A percentile compares a stretch with the other conserved stretches of the same genome.
phyloP scores from a whole-genome alignment of 2,888 invertebrate genomes.

The Aphidius colemani region DNA sequence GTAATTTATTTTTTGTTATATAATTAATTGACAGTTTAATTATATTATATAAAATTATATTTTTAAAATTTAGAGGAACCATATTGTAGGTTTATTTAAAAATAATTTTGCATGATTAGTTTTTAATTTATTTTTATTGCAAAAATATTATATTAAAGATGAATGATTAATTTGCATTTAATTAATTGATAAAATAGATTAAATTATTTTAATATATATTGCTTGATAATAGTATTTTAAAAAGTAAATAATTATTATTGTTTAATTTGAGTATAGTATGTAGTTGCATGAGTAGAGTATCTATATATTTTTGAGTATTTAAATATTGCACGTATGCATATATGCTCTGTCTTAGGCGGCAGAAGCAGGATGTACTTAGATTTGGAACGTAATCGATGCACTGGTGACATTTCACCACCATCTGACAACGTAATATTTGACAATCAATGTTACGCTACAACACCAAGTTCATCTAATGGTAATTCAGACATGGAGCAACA shows the following conservation, averaged over 20 bases:
- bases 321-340: slow-evolving; percentile 1
- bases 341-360: slow-evolving; percentile 59
- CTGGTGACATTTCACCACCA: slow-evolving; percentile 77
- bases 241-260: no score
- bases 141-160: background rate
- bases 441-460: slow-evolving; percentile 94
- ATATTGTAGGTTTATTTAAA: background rate
- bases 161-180: background rate
- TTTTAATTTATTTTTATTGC: background rate
- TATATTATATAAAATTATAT: background rate
- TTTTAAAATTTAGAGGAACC: no score
- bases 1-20: background rate
- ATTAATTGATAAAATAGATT: no score
- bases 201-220: no score
- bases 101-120: background rate
- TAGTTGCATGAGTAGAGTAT: background rate
- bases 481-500: slow-evolving; percentile 83
- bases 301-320: background rate
- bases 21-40: background rate
- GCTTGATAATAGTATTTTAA: background rate
- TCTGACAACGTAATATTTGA: slow-evolving; percentile 94
- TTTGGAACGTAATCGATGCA: slow-evolving; percentile 66
- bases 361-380: slow-evolving; percentile 64
- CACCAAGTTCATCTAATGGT: slow-evolving; percentile 91
- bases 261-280: no score